A percentile compares a stretch with the other conserved stretches of the same genome.
Conservation (phyloP, 2,888 invertebrate species). For the Drosophila quinaria region DNA sequence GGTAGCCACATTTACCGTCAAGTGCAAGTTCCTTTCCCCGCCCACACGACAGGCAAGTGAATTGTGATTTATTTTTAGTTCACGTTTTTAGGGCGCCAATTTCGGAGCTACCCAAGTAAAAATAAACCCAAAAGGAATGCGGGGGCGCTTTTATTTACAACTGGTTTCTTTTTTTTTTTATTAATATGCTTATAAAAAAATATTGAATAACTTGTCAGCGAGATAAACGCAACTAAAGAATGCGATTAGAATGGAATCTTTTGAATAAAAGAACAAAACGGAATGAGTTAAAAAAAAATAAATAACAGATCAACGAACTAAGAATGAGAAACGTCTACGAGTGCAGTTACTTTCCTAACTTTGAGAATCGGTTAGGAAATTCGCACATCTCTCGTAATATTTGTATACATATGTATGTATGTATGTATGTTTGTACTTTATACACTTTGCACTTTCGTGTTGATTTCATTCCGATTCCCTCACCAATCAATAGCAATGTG, state of each 20-base stretch:
- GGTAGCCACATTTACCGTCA: constrained; percentile 65
- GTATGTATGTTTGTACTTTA: background rate
- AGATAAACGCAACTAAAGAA: background rate
- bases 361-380: constrained; percentile 1
- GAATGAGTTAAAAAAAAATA: background rate
- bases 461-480: constrained; percentile 15
- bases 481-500: constrained; percentile 49
- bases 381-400: background rate
- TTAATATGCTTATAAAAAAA: background rate
- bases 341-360: background rate
- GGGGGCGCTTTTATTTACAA: constrained; percentile 30
- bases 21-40: constrained; percentile 66
- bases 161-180: background rate
- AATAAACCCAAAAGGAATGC: constrained; percentile 38
- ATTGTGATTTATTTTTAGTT: constrained; percentile 67
- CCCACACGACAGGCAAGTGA: background rate
- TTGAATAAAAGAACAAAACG: background rate
- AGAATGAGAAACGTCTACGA: background rate
- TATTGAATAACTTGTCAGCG: background rate
- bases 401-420: background rate
- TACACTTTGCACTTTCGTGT: constrained; percentile 22
- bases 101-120: constrained; percentile 25
- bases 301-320: background rate
- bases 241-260: background rate
- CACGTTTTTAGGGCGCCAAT: constrained; percentile 60